Conservation (phyloP, 2,888 invertebrate genomes). For the Andrena flavipes region DNA sequence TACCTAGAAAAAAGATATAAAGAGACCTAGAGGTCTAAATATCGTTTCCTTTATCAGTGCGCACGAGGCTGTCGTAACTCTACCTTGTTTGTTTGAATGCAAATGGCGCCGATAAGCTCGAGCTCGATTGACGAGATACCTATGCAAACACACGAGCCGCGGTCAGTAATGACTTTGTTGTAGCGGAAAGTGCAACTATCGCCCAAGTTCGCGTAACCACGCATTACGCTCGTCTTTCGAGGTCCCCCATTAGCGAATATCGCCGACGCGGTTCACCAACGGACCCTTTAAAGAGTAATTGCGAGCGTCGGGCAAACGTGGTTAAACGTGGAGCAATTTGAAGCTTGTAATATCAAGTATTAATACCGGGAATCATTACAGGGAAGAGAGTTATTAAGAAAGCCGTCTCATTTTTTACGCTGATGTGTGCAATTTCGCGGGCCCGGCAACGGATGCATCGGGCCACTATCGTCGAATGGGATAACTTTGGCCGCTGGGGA, state of each 20-base stretch:
- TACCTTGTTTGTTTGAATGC: not conserved
- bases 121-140: constrained; percentile 11
- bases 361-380: constrained; percentile 18
- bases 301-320: not conserved
- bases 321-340: constrained; percentile 4
- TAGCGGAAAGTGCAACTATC: not conserved
- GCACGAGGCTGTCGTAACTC: not conserved
- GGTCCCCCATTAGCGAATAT: not conserved
- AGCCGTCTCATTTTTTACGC: constrained; percentile 28
- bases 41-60: not conserved
- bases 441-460: constrained; percentile 4
- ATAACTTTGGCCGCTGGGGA: too few relatives aligned
- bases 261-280: not conserved
- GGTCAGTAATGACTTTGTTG: not conserved
- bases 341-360: constrained; percentile 24
- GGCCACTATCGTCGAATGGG: too few relatives aligned
- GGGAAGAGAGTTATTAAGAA: constrained; percentile 30
- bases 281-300: constrained; percentile 6
- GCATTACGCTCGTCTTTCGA: not conserved
- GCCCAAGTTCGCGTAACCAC: constrained; percentile 5
- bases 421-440: constrained; percentile 34
- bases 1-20: too few relatives aligned
- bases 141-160: constrained; percentile 10
- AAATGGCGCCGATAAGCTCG: not conserved
- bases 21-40: too few relatives aligned